Percentiles rank a stretch among this genome's conserved stretches.
phyloP scores from a whole-genome alignment of 2,113 vertebrate species.

The Apeltes quadracus region DNA sequence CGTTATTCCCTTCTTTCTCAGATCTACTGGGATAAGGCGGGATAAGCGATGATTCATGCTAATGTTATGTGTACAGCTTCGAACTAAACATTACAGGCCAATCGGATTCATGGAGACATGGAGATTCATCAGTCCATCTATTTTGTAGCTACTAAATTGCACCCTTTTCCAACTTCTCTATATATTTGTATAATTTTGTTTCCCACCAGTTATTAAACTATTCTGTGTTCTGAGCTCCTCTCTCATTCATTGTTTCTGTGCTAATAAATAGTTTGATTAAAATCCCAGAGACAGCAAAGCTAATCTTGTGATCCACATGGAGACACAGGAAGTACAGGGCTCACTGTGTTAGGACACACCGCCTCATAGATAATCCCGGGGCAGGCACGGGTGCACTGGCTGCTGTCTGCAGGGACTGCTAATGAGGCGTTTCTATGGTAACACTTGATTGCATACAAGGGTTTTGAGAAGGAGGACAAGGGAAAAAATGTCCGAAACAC shows the following conservation, averaged over 20 bases:
- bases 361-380: constrained; percentile 8
- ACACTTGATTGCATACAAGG: constrained; percentile 31
- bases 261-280: constrained; percentile 32
- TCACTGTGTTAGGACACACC: background rate
- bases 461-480: constrained; percentile 5
- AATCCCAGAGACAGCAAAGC: constrained; percentile 12
- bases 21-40: constrained; percentile 4
- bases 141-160: background rate
- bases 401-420: constrained; percentile 17
- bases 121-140: background rate
- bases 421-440: constrained; percentile 38
- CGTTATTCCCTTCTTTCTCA: constrained; percentile 23
- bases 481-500: background rate
- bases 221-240: constrained; percentile 6
- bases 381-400: constrained; percentile 26
- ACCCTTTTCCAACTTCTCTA: background rate
- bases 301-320: constrained; percentile 10
- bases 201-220: background rate
- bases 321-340: constrained; percentile 40
- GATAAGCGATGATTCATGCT: background rate
- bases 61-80: background rate
- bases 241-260: constrained; percentile 19
- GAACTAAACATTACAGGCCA: background rate
- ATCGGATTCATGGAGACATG: background rate
- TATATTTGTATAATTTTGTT: background rate